These are phyloP conservation scores for Isurus oxyrinchus DNA, from an alignment of 2,113 vertebrate genomes.

Conservation along the genomic window DNA sequence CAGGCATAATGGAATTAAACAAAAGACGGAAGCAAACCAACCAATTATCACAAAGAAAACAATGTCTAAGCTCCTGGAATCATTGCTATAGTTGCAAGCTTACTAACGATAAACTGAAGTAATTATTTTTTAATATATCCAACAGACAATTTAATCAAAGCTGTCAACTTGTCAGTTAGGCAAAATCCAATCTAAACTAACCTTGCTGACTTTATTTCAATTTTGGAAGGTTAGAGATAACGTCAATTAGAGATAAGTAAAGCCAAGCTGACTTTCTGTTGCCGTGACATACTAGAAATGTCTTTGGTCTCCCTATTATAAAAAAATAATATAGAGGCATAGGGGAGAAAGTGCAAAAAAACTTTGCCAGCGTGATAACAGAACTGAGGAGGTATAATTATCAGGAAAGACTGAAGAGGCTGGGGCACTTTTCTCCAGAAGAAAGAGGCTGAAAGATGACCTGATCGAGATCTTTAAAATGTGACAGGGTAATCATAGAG, in stretches of 20 bases:
- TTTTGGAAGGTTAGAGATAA: not conserved
- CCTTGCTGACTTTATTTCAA: not conserved
- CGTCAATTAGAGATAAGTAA: not conserved
- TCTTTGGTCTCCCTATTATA: not conserved
- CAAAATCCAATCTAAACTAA: not conserved
- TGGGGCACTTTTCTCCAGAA: not conserved
- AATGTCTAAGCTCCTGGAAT: not conserved
- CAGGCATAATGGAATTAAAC: not conserved
- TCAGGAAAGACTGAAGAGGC: not conserved
- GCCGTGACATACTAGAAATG: not conserved
- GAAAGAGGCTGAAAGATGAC: not conserved
- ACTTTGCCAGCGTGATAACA: not conserved
- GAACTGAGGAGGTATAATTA: not conserved
- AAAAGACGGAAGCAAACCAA: not conserved
- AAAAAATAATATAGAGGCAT: not conserved
- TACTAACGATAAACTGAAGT: not conserved
- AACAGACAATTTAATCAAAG: not conserved
- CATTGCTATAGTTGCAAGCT: not conserved
- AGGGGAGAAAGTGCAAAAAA: not conserved
- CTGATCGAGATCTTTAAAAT: not conserved
- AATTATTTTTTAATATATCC: not conserved
- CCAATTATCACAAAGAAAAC: not conserved
- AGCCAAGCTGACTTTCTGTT: not conserved
- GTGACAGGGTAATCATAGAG: no score
- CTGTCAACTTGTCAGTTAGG: not conserved